Evolutionary conservation across 2,113 vertebrate species (phyloP).

Genomic region (Phainopepla nitens): DNA sequence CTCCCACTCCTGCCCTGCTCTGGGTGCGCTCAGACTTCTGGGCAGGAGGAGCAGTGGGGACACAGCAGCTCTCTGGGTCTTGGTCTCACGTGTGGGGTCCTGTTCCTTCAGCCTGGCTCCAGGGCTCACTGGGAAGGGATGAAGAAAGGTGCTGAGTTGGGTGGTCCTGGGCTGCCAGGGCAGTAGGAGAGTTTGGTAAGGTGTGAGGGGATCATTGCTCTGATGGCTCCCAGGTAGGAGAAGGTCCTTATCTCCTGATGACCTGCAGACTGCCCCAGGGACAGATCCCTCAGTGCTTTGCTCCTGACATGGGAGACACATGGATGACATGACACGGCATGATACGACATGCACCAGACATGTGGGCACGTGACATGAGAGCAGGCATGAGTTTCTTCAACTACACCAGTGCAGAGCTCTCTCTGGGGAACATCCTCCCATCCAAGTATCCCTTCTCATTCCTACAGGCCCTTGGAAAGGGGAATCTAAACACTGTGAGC

Average conservation of each 20-base stretch:
- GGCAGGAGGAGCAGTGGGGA: not conserved
- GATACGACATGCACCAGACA: not conserved
- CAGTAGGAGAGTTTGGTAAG: not conserved
- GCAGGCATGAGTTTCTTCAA: not conserved
- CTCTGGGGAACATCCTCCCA: not conserved
- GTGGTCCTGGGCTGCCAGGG: not conserved
- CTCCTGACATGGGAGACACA: not conserved
- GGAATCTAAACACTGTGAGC: not conserved
- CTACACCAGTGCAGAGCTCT: not conserved
- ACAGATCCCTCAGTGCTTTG: not conserved
- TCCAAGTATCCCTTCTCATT: no score
- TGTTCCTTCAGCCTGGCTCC: not conserved
- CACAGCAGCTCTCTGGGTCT: not conserved
- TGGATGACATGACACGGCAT: not conserved
- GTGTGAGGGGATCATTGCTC: not conserved
- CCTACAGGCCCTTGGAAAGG: not conserved
- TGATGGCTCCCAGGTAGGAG: not conserved
- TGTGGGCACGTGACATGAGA: not conserved
- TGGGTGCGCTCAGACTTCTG: not conserved
- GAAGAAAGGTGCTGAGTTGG: not conserved
- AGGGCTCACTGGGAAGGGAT: not conserved
- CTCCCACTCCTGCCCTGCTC: not conserved
- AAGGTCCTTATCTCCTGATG: not conserved
- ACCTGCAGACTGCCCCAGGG: not conserved
- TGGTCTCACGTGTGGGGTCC: not conserved